Evolutionary conservation across 2,797 vertebrate genomes (phyloP), one percentile per base, ranked within the genome.

Genomic region (Hippocampus kuda): DNA sequence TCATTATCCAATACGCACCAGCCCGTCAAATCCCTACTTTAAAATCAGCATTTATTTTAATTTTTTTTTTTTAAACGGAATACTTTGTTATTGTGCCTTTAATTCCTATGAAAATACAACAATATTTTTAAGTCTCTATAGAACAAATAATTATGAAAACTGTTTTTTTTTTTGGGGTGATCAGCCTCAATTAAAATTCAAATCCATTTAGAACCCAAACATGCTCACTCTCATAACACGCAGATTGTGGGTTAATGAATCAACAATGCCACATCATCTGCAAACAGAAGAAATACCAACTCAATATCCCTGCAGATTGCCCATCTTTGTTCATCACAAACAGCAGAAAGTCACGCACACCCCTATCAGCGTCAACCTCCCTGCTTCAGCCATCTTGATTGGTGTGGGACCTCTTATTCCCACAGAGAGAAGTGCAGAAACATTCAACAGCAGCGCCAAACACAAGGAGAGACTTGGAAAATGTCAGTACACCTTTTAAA

Each of bases 261-360:
- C 48, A 59, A 27, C 41, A 72, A 57, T 49, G 70, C 46, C 73
- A 70, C 59, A 72, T 76, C 44, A 72, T 74, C 63, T 34, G 61
- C 68, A 80, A 76, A 76, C 41, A 68, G 38, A 13, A 68, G 57
- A 66, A 70, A 75, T 72, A 41, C 62, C 64, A 69, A 68, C n/a
- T 27, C 65, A 70, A 74, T 68, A 30, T 69, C 76, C 73, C 27
- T 46, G n/a, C 49, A 20, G 34, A 62, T 38, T 48, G 24, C 24
- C 42, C 24, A 1, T 62, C 24, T 26, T 18, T 71, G 67, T 72
- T 68, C 30, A 61, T 69, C 56, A 41, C 68, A 75, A 71, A 78
- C 69, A 26, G 54, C 48, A 16, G 34, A 61, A 74, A 65, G 46
- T 46, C 70, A 57, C 42, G 30, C 24, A 56, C 54, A 60, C 26